These are phyloP conservation scores for Mesoclemmys tuberculata DNA, from an alignment of 2,113 vertebrate species.

Conservation along the genomic window DNA sequence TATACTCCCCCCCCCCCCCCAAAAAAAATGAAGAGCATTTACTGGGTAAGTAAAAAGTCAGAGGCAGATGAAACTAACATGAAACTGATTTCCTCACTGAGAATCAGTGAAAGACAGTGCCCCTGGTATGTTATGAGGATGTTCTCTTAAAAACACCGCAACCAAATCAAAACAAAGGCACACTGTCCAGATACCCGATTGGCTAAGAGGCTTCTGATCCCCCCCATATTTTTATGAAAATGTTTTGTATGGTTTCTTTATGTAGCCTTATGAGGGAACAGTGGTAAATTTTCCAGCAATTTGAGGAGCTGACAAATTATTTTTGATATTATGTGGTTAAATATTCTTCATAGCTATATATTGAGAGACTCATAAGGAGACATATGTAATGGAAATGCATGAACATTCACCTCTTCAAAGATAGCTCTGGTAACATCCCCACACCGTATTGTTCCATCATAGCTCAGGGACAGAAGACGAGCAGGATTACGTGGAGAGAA, in stretches of 20 bases:
- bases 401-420: constrained; percentile 87
- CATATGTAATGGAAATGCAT: background rate
- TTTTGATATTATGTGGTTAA: fast-evolving
- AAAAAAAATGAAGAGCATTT: background rate
- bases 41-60: fast-evolving
- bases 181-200: background rate
- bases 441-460: constrained; percentile 83
- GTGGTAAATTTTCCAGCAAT: background rate
- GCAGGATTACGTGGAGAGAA: constrained; percentile 83
- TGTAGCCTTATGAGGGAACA: fast-evolving
- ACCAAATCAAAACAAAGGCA: background rate
- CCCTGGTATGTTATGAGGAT: background rate
- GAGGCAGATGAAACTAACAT: background rate
- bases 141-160: background rate
- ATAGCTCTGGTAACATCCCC: constrained; percentile 84
- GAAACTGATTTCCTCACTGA: background rate
- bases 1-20: too few relatives aligned
- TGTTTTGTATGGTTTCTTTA: background rate
- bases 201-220: background rate
- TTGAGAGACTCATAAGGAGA: background rate
- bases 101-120: background rate
- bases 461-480: constrained; percentile 88
- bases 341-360: fast-evolving
- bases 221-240: background rate
- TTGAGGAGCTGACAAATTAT: background rate